Evolutionary conservation across 2,797 vertebrate genomes (phyloP).

Genomic region (Simalia tracyae): DNA sequence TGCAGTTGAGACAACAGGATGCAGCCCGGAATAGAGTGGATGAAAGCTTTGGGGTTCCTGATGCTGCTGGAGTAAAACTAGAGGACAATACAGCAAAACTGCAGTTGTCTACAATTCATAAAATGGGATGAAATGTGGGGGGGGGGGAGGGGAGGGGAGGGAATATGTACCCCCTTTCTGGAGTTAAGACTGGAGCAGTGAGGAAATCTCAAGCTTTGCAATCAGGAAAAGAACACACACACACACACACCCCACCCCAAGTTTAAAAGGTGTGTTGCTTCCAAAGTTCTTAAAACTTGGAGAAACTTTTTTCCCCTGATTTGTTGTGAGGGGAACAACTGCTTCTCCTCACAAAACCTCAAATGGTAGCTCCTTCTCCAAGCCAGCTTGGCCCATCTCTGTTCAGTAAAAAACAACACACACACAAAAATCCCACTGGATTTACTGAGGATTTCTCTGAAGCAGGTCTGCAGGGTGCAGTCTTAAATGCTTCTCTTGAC

Average conservation of each 20-base stretch:
- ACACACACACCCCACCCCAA: not conserved
- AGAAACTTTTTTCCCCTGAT: conserved; percentile 66
- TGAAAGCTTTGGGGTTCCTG: conserved; percentile 71
- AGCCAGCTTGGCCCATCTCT: too few species aligned
- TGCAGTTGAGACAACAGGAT: conserved; percentile 70
- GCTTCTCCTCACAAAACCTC: conserved; percentile 27
- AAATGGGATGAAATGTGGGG: not conserved
- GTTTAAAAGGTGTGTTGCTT: conserved; percentile 53
- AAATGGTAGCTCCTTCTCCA: not conserved
- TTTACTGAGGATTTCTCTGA: not conserved
- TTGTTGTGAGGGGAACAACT: not conserved
- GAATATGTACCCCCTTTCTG: conserved; percentile 67
- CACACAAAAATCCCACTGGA: too few species aligned
- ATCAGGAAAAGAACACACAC: conserved; percentile 36
- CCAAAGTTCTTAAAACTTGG: conserved; percentile 74
- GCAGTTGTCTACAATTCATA: conserved; percentile 77
- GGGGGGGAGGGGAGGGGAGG: not conserved
- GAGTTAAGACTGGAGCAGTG: conserved; percentile 61
- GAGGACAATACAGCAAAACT: conserved; percentile 79
- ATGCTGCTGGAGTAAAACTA: conserved; percentile 81
- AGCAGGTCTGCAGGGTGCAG: conserved; percentile 43
- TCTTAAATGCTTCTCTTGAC: conserved; percentile 54
- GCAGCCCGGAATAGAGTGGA: conserved; percentile 69
- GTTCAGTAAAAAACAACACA: not conserved
- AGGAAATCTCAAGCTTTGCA: conserved; percentile 64